Conservation (phyloP, 2,797 vertebrate genomes). For the Sarcoramphus papa region DNA sequence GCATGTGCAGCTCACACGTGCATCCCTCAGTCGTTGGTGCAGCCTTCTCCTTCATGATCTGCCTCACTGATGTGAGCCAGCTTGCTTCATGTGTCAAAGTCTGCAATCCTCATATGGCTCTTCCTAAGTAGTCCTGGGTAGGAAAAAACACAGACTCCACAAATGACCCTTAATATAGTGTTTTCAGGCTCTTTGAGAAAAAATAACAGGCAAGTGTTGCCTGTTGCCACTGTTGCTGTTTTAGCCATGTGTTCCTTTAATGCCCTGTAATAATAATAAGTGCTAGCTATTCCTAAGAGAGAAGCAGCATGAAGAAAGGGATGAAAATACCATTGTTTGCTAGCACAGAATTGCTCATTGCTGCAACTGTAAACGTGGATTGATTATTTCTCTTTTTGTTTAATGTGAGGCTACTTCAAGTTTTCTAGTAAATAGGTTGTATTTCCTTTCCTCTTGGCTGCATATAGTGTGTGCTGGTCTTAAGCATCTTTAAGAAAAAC, state of each 20-base stretch:
- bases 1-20: fast-evolving
- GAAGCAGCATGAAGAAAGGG: background rate
- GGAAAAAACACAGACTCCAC: background rate
- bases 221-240: background rate
- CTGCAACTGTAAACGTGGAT: background rate
- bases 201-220: background rate
- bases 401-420: background rate
- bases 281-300: background rate
- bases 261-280: background rate
- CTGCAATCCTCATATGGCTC: background rate
- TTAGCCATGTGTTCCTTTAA: background rate
- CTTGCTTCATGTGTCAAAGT: background rate
- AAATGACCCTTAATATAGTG: background rate
- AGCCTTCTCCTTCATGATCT: background rate
- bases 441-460: background rate
- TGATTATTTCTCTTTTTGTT: background rate
- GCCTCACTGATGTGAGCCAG: background rate
- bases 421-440: background rate
- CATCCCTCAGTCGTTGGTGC: fast-evolving
- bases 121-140: background rate
- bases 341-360: background rate
- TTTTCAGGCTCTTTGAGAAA: background rate
- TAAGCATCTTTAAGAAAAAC: background rate
- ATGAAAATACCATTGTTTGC: background rate
- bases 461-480: background rate